Conservation (phyloP, 1,140 invertebrate species). For the Aphelinus certus region DNA sequence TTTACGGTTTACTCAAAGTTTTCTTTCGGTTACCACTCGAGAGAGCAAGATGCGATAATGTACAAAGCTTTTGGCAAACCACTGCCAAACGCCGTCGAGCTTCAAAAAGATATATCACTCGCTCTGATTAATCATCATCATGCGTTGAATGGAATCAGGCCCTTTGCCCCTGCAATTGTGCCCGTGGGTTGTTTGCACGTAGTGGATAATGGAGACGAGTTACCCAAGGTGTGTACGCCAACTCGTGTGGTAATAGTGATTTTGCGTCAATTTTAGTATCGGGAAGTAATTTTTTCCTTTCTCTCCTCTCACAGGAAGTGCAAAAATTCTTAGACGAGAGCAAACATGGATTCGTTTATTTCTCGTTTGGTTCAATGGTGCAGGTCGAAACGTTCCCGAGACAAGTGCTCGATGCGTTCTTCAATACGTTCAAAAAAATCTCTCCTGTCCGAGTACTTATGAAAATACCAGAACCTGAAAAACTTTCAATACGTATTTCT, state of each 20-base stretch:
- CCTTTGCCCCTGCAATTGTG: conserved; percentile 63
- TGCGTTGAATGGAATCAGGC: conserved; percentile 63
- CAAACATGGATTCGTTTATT: conserved; percentile 74
- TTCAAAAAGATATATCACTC: conserved; percentile 63
- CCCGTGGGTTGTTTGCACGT: conserved; percentile 72
- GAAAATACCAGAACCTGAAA: conserved; percentile 50
- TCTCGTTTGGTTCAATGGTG: conserved; percentile 77
- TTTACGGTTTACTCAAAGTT: background rate
- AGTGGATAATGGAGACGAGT: conserved; percentile 37
- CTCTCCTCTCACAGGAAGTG: conserved; percentile 64
- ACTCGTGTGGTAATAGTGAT: background rate
- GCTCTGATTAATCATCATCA: conserved; percentile 69
- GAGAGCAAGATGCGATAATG: conserved; percentile 42
- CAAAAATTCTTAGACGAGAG: conserved; percentile 74
- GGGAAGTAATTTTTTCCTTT: background rate
- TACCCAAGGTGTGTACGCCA: conserved; percentile 45
- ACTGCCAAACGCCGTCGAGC: conserved; percentile 52
- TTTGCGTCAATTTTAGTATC: background rate
- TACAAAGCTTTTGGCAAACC: conserved; percentile 60
- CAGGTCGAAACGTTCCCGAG: conserved; percentile 69
- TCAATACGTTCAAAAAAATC: conserved; percentile 50
- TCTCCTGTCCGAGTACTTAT: conserved; percentile 50
- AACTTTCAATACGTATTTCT: conserved; percentile 61
- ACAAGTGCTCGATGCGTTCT: conserved; percentile 44
- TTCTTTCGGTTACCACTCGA: conserved; percentile 41